Base-by-base conservation (phyloP, 2,113 vertebrate species). In the Leucoraja erinaceus region DNA sequence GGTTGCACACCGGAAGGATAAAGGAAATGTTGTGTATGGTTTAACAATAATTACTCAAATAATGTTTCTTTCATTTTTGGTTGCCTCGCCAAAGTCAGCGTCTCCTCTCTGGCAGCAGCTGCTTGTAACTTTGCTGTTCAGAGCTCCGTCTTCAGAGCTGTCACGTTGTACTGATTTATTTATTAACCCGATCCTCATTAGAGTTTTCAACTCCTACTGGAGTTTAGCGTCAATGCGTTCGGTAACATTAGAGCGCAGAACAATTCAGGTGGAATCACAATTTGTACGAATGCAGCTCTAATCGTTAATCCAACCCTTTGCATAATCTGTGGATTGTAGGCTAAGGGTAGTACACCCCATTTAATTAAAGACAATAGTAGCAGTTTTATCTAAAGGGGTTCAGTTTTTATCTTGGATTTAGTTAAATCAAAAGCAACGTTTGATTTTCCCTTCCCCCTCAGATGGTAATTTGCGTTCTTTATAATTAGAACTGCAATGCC, bases 161-260 rank as follows among this genome's bases (percentile, higher is more conserved):
- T 88, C 84, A 88, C 59, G n/a, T 88, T 88, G 61, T 88, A 66
- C 84, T 88, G 84, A 88, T 88, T 31, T 88, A 66, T 88, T 88
- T 88, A 88, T 88, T 66, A 88, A 88, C 61, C 61, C 84, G 84
- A 66, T 88, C 84, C 84, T 33, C 84, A 33, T 88, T 88, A 88
- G 84, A 66, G 59, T 88, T 88, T 28, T 18, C 84, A 88, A 66
- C 84, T 88, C 59, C 84, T 63, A 14, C 61, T 33, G 61, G 84
- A 88, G 59, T 63, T 31, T 88, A 66, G 84, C 31, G 84, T 88
- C 84, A 63, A 66, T 18, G 84, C 33, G 84, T 88, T 66, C 61
- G 63, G 61, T 33, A 88, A 88, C 59, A 63, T 88, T n/a, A 88
- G 14, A 88, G 61, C n/a, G 63, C 28, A 88, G 59, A 88, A 56